These are phyloP conservation scores for Aporophyla nigra DNA, from an alignment of 2,888 invertebrate genomes.

Conservation along the genomic window DNA sequence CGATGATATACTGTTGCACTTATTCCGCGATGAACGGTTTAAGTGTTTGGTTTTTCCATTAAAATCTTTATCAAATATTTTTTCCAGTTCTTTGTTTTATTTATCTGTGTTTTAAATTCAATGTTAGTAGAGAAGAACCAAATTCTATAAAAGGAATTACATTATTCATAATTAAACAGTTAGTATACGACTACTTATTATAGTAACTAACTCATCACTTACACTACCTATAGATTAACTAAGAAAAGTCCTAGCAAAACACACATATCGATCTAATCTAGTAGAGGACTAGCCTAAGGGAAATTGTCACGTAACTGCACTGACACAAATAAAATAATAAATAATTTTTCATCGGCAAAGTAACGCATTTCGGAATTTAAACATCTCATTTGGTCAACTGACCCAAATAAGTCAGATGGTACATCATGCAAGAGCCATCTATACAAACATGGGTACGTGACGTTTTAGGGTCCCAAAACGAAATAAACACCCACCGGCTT, in stretches of 20 bases:
- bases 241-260: background rate
- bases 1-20: slow-evolving; percentile 27
- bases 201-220: background rate
- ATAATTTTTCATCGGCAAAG: slow-evolving; percentile 28
- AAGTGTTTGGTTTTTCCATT: slow-evolving; percentile 10
- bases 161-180: background rate
- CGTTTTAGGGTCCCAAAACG: slow-evolving; percentile 47
- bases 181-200: background rate
- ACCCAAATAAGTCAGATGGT: slow-evolving; percentile 52
- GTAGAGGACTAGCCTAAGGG: background rate
- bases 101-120: background rate
- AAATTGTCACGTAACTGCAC: slow-evolving; percentile 20
- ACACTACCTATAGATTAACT: background rate
- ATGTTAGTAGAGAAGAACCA: background rate
- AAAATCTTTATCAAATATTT: background rate
- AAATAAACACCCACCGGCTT: slow-evolving; percentile 58
- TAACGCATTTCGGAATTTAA: slow-evolving; percentile 42
- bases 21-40: slow-evolving; percentile 4
- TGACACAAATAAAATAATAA: slow-evolving; percentile 26
- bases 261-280: background rate
- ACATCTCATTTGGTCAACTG: slow-evolving; percentile 46
- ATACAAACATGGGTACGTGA: slow-evolving; percentile 61
- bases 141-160: background rate
- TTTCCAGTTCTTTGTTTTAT: background rate
- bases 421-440: slow-evolving; percentile 49